Evolutionary conservation across 2,113 vertebrate species (phyloP).

Genomic region (Sebastes schlegelii): DNA sequence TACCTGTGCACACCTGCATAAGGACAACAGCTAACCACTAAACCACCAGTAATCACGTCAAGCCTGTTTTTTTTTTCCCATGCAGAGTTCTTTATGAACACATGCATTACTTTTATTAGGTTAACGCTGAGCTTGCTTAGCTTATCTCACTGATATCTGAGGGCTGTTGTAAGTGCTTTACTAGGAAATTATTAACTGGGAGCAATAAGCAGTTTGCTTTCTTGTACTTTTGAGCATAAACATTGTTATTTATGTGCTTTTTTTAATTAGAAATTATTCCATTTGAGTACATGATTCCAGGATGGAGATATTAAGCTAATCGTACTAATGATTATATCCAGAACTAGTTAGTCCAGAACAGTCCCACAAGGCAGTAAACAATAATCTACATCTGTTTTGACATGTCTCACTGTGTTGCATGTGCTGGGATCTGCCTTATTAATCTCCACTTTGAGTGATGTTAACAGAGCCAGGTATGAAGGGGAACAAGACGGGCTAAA

Average conservation of each 20-base stretch:
- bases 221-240: not conserved
- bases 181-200: not conserved
- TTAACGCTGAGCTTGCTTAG: conserved; percentile 22
- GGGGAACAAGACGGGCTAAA: conserved; percentile 46
- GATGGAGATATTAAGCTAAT: not conserved
- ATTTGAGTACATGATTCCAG: not conserved
- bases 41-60: conserved; percentile 33
- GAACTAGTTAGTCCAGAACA: conserved; percentile 60
- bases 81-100: conserved; percentile 18
- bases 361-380: not conserved
- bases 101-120: conserved; percentile 16
- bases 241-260: not conserved
- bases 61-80: conserved; percentile 56
- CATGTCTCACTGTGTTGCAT: not conserved
- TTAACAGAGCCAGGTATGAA: conserved; percentile 43
- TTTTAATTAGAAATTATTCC: not conserved
- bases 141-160: conserved; percentile 53
- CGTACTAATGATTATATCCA: not conserved
- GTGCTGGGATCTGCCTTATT: not conserved
- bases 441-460: conserved; percentile 1
- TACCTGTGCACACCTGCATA: conserved; percentile 70
- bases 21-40: not conserved
- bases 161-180: conserved; percentile 2
- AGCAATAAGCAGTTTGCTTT: not conserved
- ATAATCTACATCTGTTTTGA: conserved; percentile 19